These are phyloP conservation scores for Urocyon cinereoargenteus DNA, from an alignment of 2,797 vertebrate genomes.

Conservation along the genomic window DNA sequence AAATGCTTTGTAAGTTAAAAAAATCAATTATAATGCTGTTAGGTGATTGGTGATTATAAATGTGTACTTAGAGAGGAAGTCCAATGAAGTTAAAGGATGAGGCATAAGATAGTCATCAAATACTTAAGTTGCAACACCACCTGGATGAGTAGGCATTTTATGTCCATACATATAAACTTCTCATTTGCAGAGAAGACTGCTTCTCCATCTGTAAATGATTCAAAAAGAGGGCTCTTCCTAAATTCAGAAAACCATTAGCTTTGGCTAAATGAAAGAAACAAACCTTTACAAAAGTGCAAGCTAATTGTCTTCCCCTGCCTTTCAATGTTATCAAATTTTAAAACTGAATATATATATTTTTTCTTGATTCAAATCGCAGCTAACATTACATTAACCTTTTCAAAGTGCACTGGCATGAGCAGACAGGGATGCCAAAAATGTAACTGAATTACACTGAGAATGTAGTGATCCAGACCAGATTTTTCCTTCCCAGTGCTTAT, in stretches of 20 bases:
- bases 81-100: not conserved
- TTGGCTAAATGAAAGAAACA: conserved; percentile 57
- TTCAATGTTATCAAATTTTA: conserved; percentile 65
- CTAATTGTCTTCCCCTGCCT: conserved; percentile 37
- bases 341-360: not conserved
- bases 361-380: conserved; percentile 33
- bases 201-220: not conserved
- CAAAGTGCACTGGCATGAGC: not conserved
- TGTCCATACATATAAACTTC: not conserved
- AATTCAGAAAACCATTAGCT: conserved; percentile 56
- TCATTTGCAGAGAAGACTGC: not conserved
- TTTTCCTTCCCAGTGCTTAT: too few species aligned
- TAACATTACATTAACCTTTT: not conserved
- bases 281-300: not conserved
- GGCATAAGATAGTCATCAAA: not conserved
- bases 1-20: conserved; percentile 6
- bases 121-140: not conserved
- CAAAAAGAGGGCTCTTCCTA: not conserved
- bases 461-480: too few species aligned
- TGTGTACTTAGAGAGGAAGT: not conserved
- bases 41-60: not conserved
- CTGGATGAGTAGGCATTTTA: not conserved
- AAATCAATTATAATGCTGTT: not conserved
- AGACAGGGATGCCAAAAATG: not conserved
- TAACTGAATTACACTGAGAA: not conserved